A percentile compares a stretch with the other conserved stretches of the same genome.
Evolutionary conservation across 1,140 invertebrate genomes (phyloP).

Genomic region (Pomacea maculata): DNA sequence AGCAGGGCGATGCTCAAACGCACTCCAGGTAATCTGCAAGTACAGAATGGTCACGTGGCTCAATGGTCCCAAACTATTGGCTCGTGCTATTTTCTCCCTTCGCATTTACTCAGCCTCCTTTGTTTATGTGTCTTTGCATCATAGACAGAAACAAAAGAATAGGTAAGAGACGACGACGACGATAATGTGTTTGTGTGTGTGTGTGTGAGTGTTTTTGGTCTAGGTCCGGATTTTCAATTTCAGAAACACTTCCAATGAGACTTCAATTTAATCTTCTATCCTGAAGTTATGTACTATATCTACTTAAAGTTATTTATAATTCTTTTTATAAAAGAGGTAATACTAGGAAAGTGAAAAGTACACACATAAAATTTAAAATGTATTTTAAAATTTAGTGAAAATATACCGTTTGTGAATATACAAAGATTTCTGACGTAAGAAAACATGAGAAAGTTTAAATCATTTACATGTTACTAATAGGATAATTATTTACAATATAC

Average conservation of each 20-base stretch:
- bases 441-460: too few relatives aligned
- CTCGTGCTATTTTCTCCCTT: neutral
- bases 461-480: too few relatives aligned
- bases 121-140: too few relatives aligned
- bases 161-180: neutral
- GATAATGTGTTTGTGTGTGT: constrained; percentile 1
- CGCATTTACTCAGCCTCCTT: too few relatives aligned
- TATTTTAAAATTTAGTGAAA: too few relatives aligned
- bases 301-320: too few relatives aligned
- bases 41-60: neutral
- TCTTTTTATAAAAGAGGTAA: neutral
- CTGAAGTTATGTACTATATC: too few relatives aligned
- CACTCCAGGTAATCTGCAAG: neutral
- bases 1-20: neutral
- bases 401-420: too few relatives aligned
- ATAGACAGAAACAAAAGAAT: neutral
- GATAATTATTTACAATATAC: too few relatives aligned
- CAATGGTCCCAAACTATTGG: neutral
- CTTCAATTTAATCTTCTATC: too few relatives aligned
- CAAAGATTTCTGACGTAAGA: too few relatives aligned
- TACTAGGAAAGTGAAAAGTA: neutral
- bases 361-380: neutral
- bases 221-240: neutral
- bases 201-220: neutral
- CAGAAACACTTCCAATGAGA: neutral